These are phyloP conservation scores for Indri indri DNA, from an alignment of 2,113 vertebrate species.

Conservation along the genomic window DNA sequence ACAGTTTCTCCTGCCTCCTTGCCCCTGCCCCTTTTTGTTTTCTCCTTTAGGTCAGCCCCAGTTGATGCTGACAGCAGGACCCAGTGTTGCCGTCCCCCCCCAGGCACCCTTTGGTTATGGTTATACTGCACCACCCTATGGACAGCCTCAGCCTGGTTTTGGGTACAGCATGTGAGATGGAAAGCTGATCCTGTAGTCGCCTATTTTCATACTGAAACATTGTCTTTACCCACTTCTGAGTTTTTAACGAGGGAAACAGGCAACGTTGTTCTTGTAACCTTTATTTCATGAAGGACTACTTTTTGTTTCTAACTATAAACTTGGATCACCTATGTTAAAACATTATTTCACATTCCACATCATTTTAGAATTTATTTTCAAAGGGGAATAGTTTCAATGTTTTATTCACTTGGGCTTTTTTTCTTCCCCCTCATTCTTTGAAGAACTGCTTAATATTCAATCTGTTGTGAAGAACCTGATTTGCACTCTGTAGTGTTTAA, in stretches of 20 bases:
- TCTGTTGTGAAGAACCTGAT: conserved; percentile 96
- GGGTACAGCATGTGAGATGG: conserved; percentile 96
- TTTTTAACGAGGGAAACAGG: conserved; percentile 84
- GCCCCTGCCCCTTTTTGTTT: neutral
- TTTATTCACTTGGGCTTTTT: conserved; percentile 83
- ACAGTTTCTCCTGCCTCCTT: neutral
- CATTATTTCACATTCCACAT: conserved; percentile 96
- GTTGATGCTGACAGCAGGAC: conserved; percentile 98
- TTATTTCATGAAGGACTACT: conserved; percentile 97
- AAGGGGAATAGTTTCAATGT: conserved; percentile 87
- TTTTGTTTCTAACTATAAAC: conserved; percentile 91
- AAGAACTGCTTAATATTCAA: conserved; percentile 90
- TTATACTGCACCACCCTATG: conserved; percentile 94
- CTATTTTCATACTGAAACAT: conserved; percentile 90
- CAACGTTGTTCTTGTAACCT: conserved; percentile 89
- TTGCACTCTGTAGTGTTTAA: conserved; percentile 98
- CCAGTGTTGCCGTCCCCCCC: conserved; percentile 94
- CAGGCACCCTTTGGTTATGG: conserved; percentile 96
- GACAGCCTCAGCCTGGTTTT: conserved; percentile 94
- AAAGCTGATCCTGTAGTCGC: conserved; percentile 83
- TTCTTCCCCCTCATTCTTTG: conserved; percentile 54
- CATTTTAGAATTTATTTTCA: conserved; percentile 90
- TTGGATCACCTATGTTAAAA: conserved; percentile 89
- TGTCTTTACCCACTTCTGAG: conserved; percentile 88
- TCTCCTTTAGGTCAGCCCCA: conserved; percentile 92